A percentile compares a stretch with the other conserved stretches of the same genome.
Conservation (phyloP, 1,140 invertebrate genomes). For the Melipona quadrifasciata region DNA sequence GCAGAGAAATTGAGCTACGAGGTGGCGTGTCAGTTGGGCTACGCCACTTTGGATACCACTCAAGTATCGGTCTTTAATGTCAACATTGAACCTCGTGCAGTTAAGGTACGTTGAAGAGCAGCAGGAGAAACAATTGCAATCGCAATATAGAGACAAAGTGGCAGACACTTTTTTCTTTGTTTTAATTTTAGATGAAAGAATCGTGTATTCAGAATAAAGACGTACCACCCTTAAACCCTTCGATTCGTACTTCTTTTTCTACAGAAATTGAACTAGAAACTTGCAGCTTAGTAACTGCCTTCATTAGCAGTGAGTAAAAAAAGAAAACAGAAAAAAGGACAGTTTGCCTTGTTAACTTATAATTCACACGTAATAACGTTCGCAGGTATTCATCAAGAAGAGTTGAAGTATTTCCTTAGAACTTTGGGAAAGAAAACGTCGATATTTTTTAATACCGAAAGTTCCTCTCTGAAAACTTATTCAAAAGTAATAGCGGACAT, state of each 20-base stretch:
- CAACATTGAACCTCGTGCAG: slow-evolving; percentile 47
- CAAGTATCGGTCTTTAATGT: slow-evolving; percentile 64
- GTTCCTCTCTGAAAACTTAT: slow-evolving; percentile 84
- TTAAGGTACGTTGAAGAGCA: slow-evolving; percentile 51
- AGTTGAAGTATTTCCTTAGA: slow-evolving; percentile 87
- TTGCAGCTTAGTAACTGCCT: slow-evolving; percentile 86
- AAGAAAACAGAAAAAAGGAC: no score
- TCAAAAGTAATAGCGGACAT: slow-evolving; percentile 87
- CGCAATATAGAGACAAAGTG: no score
- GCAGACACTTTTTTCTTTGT: not conserved
- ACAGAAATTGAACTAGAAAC: slow-evolving; percentile 86
- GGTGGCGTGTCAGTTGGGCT: slow-evolving; percentile 72
- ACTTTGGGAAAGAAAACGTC: slow-evolving; percentile 85
- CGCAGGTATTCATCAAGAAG: slow-evolving; percentile 85
- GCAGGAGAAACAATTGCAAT: not conserved
- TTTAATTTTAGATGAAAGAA: slow-evolving; percentile 77
- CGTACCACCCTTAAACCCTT: slow-evolving; percentile 83
- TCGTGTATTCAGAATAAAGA: slow-evolving; percentile 82
- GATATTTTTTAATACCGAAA: slow-evolving; percentile 84
- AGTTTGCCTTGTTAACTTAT: not conserved
- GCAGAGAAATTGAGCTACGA: slow-evolving; percentile 73
- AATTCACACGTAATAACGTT: slow-evolving; percentile 2
- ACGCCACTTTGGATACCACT: slow-evolving; percentile 67
- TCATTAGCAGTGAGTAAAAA: slow-evolving; percentile 84
- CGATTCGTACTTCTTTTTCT: slow-evolving; percentile 84